Evolutionary conservation across 2,113 vertebrate genomes (phyloP), one percentile per base, ranked within the genome.

Genomic region (Petroica traversi): DNA sequence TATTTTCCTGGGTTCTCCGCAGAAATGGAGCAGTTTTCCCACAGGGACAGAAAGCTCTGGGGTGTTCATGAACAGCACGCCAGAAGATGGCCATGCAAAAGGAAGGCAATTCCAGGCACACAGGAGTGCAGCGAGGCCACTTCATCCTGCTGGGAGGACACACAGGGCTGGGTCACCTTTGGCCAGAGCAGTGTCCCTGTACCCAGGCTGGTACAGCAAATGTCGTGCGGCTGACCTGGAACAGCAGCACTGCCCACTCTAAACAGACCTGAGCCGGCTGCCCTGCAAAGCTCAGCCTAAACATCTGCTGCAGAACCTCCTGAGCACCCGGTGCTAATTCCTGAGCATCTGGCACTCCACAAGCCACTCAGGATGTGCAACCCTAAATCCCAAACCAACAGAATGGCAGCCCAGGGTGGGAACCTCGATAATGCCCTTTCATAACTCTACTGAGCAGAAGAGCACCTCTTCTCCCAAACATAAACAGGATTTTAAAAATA

Each of bases 351-450:
- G 57, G 36, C 22, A 8, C 33, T 51, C 1, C 3, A 9, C 20
- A 16, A 48, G 12, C 40, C 40, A 82, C 33, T 6, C 36, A 64
- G 81, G 74, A 82, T 4, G 14, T 14, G 18, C 26, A 41, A 1
- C 4, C 48, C 77, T 33, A 40, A 71, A 14, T 46, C 33, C 69
- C 74, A 49, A 61, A 28, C 14, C 12, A n/a, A 10, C 8, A 5
- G 19, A 34, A 49, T 0, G 20, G 28, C 41, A 88, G 67, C 41
- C 19, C 41, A 2, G 34, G 23, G 40, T 12, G 34, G 0, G n/a
- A 82, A 33, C n/a, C 24, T 57, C 45, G 28, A 1, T 4, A 34
- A 54, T 1, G 1, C 0, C 0, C 25, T 64, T 46, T 29, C 16
- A 6, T 8, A 31, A 33, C 38, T 51, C 24, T 9, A 4, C 5